Base-by-base conservation (phyloP, 2,888 invertebrate genomes). In the Xestia rhomboidea region DNA sequence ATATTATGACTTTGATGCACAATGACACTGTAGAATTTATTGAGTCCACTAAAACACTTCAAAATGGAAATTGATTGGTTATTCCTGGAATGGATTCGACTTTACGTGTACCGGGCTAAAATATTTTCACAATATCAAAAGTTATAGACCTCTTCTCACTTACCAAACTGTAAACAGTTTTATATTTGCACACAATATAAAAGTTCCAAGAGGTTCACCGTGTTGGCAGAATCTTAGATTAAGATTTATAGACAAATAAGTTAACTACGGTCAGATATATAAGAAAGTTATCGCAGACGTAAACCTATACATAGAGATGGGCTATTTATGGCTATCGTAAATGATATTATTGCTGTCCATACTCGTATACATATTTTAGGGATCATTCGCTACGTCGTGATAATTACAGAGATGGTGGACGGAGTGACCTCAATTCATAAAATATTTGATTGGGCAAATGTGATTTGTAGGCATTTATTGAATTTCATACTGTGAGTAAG, bases 241-340 rank as follows among this genome's bases (percentile, higher is more conserved):
- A 73, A 78, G 79, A 79, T 85, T 82, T 85, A 89, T 85, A 69
- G 77, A 77, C 77, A 76, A 74, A 83, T 88, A 87, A 57, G 76
- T 82, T 82, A 82, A 72, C 64, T 77, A 68, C 30, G 62, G 51
- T 76, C 70, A 85, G 78, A 71, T 81, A 77, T 75, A 68, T 69
- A 69, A 70, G 74, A 85, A 75, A 81, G 77, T 83, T 88, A 81
- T 87, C 67, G 75, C 41, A 67, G 68, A 83, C 77, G 68, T 88
- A 78, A 87, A 84, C 68, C 72, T 72, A 70, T 68, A 63, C 73
- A 84, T 82, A 77, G 21, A 82, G 41, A 82, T 74, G 44, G 73
- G 46, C 69, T 83, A 87, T 87, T 87, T 87, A 87, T 81, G 76
- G 68, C 74, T 69, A 73, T 88, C 87, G 76, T 88, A 84, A 87